Conservation (phyloP, 2,888 invertebrate genomes). For the Parnassius apollo region DNA sequence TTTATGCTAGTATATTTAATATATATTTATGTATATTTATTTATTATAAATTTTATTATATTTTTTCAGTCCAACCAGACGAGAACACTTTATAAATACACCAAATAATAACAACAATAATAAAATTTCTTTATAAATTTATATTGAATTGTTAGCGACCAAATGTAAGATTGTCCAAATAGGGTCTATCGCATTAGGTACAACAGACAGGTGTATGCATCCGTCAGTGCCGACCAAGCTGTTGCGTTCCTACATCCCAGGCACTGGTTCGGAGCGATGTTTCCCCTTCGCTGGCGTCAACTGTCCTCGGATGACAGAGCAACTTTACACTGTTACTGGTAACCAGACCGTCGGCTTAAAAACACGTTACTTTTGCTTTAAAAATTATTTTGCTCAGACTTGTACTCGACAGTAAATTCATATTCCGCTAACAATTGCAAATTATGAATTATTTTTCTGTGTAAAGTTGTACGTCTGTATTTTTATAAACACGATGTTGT, state of each 20-base stretch:
- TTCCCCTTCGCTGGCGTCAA: conserved; percentile 60
- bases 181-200: conserved; percentile 37
- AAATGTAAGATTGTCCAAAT: conserved; percentile 7
- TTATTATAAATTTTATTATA: too few relatives aligned
- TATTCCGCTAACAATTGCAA: conserved; percentile 6
- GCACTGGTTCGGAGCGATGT: conserved; percentile 65
- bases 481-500: too few relatives aligned
- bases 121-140: conserved; percentile 1
- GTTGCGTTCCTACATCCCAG: conserved; percentile 61
- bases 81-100: too few relatives aligned
- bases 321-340: conserved; percentile 73
- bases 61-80: too few relatives aligned
- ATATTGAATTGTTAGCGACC: conserved; percentile 1
- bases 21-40: too few relatives aligned
- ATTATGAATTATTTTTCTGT: not conserved
- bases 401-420: conserved; percentile 28
- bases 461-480: not conserved
- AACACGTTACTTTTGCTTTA: conserved; percentile 52
- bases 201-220: conserved; percentile 49
- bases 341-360: conserved; percentile 48
- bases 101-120: too few relatives aligned
- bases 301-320: conserved; percentile 59
- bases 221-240: conserved; percentile 61
- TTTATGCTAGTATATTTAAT: too few relatives aligned
- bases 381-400: conserved; percentile 45